A percentile compares a stretch with the other conserved stretches of the same genome.
phyloP scores from a whole-genome alignment of 2,888 invertebrate species.

The Brenthis daphne region DNA sequence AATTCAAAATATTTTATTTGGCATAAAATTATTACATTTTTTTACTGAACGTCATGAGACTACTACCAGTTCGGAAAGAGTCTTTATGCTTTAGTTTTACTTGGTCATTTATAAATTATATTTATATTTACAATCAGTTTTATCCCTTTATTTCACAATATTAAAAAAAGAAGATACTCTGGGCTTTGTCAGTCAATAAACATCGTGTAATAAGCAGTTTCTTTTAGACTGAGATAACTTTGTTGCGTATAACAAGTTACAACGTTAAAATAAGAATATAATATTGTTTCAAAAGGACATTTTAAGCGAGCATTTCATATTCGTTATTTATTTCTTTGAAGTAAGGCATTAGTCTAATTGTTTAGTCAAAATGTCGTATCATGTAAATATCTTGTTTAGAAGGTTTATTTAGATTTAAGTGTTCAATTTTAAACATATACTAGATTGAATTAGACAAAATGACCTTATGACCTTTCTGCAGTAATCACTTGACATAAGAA shows the following conservation, averaged over 20 bases:
- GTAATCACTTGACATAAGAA: conserved; percentile 58
- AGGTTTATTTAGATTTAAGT: conserved; percentile 78
- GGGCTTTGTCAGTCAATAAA: conserved; percentile 65
- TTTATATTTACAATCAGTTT: not conserved
- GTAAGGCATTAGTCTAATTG: conserved; percentile 77
- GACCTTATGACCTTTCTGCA: conserved; percentile 55
- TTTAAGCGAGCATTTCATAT: conserved; percentile 79
- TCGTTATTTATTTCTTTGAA: conserved; percentile 80
- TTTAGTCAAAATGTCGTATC: conserved; percentile 76
- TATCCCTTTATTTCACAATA: not conserved
- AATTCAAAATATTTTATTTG: no score
- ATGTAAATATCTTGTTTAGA: conserved; percentile 80
- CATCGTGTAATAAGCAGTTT: conserved; percentile 60
- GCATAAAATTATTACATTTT: no score
- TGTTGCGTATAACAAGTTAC: conserved; percentile 66
- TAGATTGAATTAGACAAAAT: conserved; percentile 72
- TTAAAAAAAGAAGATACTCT: conserved; percentile 11
- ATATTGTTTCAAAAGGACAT: conserved; percentile 70
- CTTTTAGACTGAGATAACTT: conserved; percentile 72
- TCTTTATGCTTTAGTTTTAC: no score
- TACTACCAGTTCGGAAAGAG: no score
- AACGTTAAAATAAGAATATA: conserved; percentile 70
- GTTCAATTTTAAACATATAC: conserved; percentile 74
- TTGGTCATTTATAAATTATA: not conserved
- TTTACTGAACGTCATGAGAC: no score